Evolutionary conservation across 2,888 invertebrate species (phyloP), one percentile per base, ranked within the genome.

Genomic region (Tanytarsus gracilentus): DNA sequence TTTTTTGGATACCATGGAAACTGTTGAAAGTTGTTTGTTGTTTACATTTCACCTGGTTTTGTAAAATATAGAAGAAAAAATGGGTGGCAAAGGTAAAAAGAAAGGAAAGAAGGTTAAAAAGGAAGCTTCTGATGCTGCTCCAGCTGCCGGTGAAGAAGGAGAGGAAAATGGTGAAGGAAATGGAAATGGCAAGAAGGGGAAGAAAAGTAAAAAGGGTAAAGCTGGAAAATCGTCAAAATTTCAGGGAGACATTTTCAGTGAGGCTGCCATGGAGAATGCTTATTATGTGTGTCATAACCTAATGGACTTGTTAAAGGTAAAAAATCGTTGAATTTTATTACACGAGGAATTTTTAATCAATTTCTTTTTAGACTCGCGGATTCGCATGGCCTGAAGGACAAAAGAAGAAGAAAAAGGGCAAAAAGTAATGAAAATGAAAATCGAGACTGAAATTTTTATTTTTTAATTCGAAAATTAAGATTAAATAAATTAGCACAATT

Each of bases 261-360:
- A 90, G 66, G 85, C 87, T 2, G 93, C 92, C 0, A 93, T 95
- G 90, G 87, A 91, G 65, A 95, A 95, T 69, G 91, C 94, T 0
- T 94, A 95, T 71, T 90, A 89, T 68, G 90, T 88, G 1, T 94
- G 94, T 66, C 95, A 95, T 69, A 93, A 92, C 70, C 86, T 93
- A 1, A 92, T 92, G 72, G 87, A 88, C 68, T 77, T 49, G 11
- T 14, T 33, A 6, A 53, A 61, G 14, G 36, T 61, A 21, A n/a
- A n/a, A 21, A 23, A 2, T 14, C 21, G 36, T 39, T 51, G n/a
- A 40, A 29, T 25, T 26, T 23, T 59, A 52, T 44, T 40, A 21
- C 18, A 7, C 21, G 14, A 52, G 61, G 30, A 25, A 26, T 48
- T 9, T 52, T 30, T n/a, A n/a, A n/a, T n/a, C n/a, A n/a, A n/a